Base-by-base conservation (phyloP, 2,888 invertebrate species). In the Machimus atricapillus region DNA sequence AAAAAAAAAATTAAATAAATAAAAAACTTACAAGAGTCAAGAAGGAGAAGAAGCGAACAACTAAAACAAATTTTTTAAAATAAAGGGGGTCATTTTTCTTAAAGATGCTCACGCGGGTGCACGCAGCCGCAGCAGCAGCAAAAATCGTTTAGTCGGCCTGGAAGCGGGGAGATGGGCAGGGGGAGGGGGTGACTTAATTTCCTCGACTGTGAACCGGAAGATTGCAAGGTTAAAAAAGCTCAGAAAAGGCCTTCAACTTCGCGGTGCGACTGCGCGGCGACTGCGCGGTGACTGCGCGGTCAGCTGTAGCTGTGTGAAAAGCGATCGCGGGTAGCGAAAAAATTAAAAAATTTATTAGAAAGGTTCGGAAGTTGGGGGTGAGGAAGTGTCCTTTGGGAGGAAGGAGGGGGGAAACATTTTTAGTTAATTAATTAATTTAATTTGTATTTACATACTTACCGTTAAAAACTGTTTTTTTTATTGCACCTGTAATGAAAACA, bases 221-320 rank as follows among this genome's bases (percentile, higher is more conserved):
- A 78, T 19, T 46, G 46, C 78, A 78, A 78, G 78, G 78, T 46
- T 46, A 40, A 40, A 46, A n/a, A 78, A 78, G 78, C 78, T 78
- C 46, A 46, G 27, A 46, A 19, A 27, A 78, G 78, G 23, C 78
- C 78, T 78, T 78, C 46, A 78, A 78, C 78, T 78, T 46, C 43
- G 16, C 12, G 16, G 16, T 12, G 9, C 40, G 40, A 40, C 40
- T 40, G 40, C 12, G 40, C 40, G 0, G 40, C 40, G 2, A 12
- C 40, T 40, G 40, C 37, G 1, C 37, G 2, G 0, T 6, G 34
- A 37, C 34, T 0, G 34, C 37, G 37, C 37, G 37, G 40, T 12
- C 12, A 12, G 40, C 40, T 12, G 40, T 7, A 2, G 2, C 40
- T 40, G 37, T 8, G 8, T 12, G 40, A 40, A 40, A 40, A 2